These are phyloP conservation scores for Alligator mississippiensis DNA, from an alignment of 2,113 vertebrate species.

Conservation along the genomic window DNA sequence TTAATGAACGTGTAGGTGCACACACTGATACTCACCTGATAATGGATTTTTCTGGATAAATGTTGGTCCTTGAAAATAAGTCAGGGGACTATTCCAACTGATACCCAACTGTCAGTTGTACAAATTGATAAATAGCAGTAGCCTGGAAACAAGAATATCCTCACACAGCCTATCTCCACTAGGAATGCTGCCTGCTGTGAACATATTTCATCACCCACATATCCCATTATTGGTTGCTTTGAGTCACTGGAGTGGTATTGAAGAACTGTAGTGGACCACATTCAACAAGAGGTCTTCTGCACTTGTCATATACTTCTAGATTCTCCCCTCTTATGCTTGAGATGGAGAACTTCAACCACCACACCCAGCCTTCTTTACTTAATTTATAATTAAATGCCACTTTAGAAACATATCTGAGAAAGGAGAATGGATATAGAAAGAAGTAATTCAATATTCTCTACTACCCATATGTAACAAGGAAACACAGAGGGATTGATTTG, in stretches of 20 bases:
- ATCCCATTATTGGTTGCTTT: not conserved
- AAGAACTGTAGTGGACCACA: not conserved
- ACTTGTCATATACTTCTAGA: not conserved
- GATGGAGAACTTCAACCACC: not conserved
- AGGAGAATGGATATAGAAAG: not conserved
- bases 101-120: not conserved
- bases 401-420: not conserved
- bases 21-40: not conserved
- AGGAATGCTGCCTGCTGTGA: no score
- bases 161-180: no score
- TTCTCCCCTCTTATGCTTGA: not conserved
- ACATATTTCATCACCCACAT: not conserved
- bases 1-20: no score
- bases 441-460: not conserved
- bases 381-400: not conserved
- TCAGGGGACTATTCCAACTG: accelerated
- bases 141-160: no score
- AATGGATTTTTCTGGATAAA: not conserved
- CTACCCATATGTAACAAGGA: not conserved
- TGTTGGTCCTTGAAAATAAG: not conserved
- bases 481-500: not conserved
- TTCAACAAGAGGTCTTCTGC: not conserved
- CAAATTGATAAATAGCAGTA: no score
- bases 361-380: not conserved
- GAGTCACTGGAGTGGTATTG: not conserved